phyloP scores from a whole-genome alignment of 2,888 invertebrate genomes.

The Netelia virgata region DNA sequence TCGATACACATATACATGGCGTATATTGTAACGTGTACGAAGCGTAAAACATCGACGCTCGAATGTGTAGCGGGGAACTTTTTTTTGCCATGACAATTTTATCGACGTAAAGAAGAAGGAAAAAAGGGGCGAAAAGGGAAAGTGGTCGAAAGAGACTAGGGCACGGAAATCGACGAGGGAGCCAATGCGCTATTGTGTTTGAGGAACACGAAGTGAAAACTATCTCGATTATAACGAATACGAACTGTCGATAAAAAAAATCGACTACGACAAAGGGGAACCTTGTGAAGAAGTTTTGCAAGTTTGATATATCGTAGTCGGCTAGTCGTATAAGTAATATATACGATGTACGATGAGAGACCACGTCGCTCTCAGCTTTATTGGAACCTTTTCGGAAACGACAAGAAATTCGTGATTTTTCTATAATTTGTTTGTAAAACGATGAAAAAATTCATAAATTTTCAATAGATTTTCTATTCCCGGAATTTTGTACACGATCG shows the following conservation, averaged over 20 bases:
- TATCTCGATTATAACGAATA: background rate
- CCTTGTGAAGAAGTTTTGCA: constrained; percentile 29
- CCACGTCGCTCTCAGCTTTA: too few species aligned
- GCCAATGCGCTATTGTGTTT: background rate
- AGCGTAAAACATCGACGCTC: background rate
- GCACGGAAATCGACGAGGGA: background rate
- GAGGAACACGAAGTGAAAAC: background rate
- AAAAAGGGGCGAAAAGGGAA: background rate
- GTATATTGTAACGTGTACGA: background rate
- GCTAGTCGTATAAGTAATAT: too few species aligned
- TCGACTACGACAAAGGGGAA: constrained; percentile 44
- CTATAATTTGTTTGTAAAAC: too few species aligned
- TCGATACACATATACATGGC: background rate
- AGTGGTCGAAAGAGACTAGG: background rate
- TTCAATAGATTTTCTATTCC: too few species aligned
- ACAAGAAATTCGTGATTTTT: too few species aligned
- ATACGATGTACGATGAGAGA: too few species aligned
- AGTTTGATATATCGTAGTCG: background rate
- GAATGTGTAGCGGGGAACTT: too few species aligned
- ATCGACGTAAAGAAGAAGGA: background rate
- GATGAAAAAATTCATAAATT: too few species aligned
- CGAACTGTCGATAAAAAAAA: background rate
- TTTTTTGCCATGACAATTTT: background rate
- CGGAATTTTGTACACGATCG: too few species aligned
- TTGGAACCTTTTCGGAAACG: too few species aligned